Evolutionary conservation across 2,888 invertebrate genomes (phyloP), one percentile per base, ranked within the genome.

Genomic region (Aleiodes testaceus): DNA sequence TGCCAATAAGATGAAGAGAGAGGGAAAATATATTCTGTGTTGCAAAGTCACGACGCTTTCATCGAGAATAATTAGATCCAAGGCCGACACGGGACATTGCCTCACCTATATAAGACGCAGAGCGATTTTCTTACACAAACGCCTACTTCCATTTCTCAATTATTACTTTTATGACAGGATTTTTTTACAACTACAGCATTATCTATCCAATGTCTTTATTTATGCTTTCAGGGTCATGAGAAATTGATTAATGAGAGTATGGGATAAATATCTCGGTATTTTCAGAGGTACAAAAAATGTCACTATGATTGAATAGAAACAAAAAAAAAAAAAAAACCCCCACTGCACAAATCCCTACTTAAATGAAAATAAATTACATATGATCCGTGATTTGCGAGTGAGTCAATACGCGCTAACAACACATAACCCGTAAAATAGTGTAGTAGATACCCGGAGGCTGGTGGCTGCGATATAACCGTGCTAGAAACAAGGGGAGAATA

Each of bases 51-150:
- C 75, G 76, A 76, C 75, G 75, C 76, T 80, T 80, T 76, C 77
- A 79, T 70, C 75, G 72, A n/a, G 81, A 84, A 82, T 84, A 84
- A 84, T 84, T 82, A 82, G 79, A 83, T 79, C 77, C 81, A 82
- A 82, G 81, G 82, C 77, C 79, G 74, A 49, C 53, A 55, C 50
- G 76, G 78, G 78, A 80, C 82, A 81, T 83, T 81, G 80, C 77
- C 82, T 81, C 79, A 80, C 79, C 80, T 79, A 79, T 52, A 72
- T 64, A 71, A 64, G 72, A 69, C 69, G 42, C 59, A 16, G 42
- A 36, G 59, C 59, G 59, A 59, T 59, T 16, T 42, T 26, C 7
- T 3, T 9, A 55, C 2, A 14, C 30, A 11, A 55, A 64, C 59
- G 16, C 59, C 59, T 42, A 16, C 59, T 42, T 9, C 16, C 42